phyloP scores from a whole-genome alignment of 2,888 invertebrate genomes.

The Cheilosia impressa region DNA sequence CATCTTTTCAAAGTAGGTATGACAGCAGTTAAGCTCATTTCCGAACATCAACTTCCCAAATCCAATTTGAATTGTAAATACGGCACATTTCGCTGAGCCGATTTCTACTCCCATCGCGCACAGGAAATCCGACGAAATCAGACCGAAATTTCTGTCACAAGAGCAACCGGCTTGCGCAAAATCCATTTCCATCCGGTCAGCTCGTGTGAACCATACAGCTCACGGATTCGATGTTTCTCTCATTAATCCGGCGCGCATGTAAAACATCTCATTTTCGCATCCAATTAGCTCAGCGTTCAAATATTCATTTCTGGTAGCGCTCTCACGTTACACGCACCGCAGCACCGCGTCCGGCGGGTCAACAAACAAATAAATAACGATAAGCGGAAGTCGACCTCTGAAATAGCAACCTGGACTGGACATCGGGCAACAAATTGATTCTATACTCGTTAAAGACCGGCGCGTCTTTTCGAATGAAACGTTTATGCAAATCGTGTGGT shows the following conservation, averaged over 20 bases:
- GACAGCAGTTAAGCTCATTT: too few relatives aligned
- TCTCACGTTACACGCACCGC: background rate
- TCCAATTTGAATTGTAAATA: too few relatives aligned
- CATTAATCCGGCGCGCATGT: slow-evolving; percentile 13
- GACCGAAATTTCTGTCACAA: too few relatives aligned
- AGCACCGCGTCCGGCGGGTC: slow-evolving; percentile 5
- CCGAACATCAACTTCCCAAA: too few relatives aligned
- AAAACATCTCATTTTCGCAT: slow-evolving; percentile 61
- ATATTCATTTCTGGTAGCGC: slow-evolving; percentile 61
- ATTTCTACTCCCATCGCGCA: too few relatives aligned
- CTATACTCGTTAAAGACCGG: slow-evolving; percentile 8
- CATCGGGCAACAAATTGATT: slow-evolving; percentile 37
- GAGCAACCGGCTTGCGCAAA: too few relatives aligned
- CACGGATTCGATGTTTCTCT: background rate
- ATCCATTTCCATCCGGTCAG: slow-evolving; percentile 14
- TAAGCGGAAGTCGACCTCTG: slow-evolving; percentile 65
- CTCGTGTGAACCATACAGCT: slow-evolving; percentile 40
- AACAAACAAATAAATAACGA: slow-evolving; percentile 65
- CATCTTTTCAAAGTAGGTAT: too few relatives aligned
- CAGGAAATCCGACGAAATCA: too few relatives aligned
- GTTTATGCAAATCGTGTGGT: slow-evolving; percentile 73
- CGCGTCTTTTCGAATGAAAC: slow-evolving; percentile 38
- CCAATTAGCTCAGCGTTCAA: slow-evolving; percentile 58
- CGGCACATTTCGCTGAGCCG: too few relatives aligned
- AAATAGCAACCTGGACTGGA: slow-evolving; percentile 1